Base-by-base conservation (phyloP, 2,888 invertebrate genomes). In the Cosmorhoe ocellata region DNA sequence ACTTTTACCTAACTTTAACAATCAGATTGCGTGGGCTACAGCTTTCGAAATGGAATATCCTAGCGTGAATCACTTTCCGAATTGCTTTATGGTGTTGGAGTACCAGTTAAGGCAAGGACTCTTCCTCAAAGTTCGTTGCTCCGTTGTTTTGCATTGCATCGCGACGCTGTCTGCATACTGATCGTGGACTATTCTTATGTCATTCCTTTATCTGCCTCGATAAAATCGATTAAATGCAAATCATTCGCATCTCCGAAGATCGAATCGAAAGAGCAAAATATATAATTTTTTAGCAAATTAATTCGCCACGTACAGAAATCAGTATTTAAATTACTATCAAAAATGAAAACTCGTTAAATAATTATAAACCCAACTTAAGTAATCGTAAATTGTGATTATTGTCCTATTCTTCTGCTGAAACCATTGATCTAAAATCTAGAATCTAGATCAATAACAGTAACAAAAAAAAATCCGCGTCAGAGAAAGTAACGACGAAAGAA, bases 71-170 rank as follows among this genome's bases (percentile, higher is more conserved):
- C 82, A 82, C 64, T 73, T 67, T 69, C 60, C 64, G 67, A 62
- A 61, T 64, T 71, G 58, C 68, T 74, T n/a, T 74, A 79, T 73
- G 78, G 81, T 63, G 54, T 62, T 71, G 68, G 61, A 62, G 64
- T 66, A 68, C 71, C 73, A 69, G 71, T 80, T 81, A 83, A 71
- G 77, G 78, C 81, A 77, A 78, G 79, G 74, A 74, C 74, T 79
- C 79, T 84, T 81, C 79, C 81, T 78, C 64, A 56, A 73, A 84
- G 89, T 84, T 88, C 88, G 81, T 79, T 86, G 89, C 80, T 73
- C 88, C 66, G 79, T 75, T 81, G 81, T 82, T 83, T 82, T 77
- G 84, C 84, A 81, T 79, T 69, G 74, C 69, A 69, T 60, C 53
- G 68, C 69, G 71, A 80, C 82, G 71, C 50, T 61, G 85, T 81